Base-by-base conservation (phyloP, 2,888 invertebrate species). In the Augiades crinisus region DNA sequence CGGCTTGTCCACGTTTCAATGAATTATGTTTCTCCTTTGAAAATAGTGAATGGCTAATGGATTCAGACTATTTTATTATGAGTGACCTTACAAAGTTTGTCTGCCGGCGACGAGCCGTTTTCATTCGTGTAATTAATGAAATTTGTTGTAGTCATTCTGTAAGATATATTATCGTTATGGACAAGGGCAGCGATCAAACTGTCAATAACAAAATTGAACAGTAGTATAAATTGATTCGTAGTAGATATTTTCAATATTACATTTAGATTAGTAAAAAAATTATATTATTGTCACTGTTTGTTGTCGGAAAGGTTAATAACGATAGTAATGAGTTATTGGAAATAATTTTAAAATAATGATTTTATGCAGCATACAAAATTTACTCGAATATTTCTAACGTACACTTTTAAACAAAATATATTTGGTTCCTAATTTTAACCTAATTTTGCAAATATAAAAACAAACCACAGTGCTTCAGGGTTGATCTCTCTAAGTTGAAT, bases 21-120 rank as follows among this genome's bases (percentile, higher is more conserved):
- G 41, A 41, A 41, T 34, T 36, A 41, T 41, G 24, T 34, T 50
- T 36, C 31, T 36, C 10, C 22, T 34, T 43, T 50, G 40, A 43
- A 43, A 27, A 34, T 34, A 50, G 19, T 30, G 17, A 36, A 47
- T 21, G 27, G 17, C 19, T 36, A 27, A 49, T 36, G 34, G 36
- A 34, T 21, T 36, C 7, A 17, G 46, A 46, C 16, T 10, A 46
- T 27, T 46, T 36, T 52, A 47, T 51, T 52, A 52, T 47, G 47
- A 53, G 30, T 51, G 52, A 52, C 44, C 52, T 47, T 41, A 49
- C 44, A 45, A 33, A 22, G 45, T 34, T 10, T 21, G 31, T 16
- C 2, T 2, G 5, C 14, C 21, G 34, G 13, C 5, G 33, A 22
- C 21, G 10, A 14, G 22, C 34, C 10, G 22, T 34, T 34, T 37